Base-by-base conservation (phyloP, 2,113 vertebrate species). In the Phalacrocorax carbo region DNA sequence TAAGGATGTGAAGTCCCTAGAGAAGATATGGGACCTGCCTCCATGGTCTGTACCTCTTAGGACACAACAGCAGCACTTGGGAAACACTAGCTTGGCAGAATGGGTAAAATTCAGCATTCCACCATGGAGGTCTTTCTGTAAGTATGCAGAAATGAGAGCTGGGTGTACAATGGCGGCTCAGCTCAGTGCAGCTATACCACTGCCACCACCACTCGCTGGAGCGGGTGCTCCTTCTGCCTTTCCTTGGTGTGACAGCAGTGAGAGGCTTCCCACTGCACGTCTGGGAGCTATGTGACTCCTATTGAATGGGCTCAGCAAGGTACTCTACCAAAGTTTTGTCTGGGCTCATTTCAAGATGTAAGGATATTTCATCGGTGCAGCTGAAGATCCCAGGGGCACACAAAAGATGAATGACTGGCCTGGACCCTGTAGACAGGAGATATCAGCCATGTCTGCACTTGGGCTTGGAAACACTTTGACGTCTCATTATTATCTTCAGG, bases 121-220 rank as follows among this genome's bases (percentile, higher is more conserved):
- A 21, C 17, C 0, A 0, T 2, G 38, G 65, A 49, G 36, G 22
- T 58, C 26, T 49, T 81, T 13, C 34, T 30, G 10, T 65, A 66
- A 73, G 25, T 21, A 30, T 36, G 55, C 27, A 88, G 76, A 32
- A 72, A 14, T 14, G 46, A 49, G 40, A 93, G 40, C 11, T 2
- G 4, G 18, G 19, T 52, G 6, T 40, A 5, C 2, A 0, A 20
- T 10, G 40, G 42, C 17, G 1, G 0, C 38, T 83, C 75, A 77
- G 23, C 34, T 80, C 36, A 54, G 54, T 14, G 40, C 51, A 78
- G 34, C 68, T 60, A 13, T 7, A 6, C 19, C 40, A 69, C 38
- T 38, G 38, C 21, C 40, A 68, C 49, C 58, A 25, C 29, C 3
- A 2, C 21, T 62, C 2, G 0, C 26, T 23, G 15, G n/a, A 65